Evolutionary conservation across 2,113 vertebrate species (phyloP).

Genomic region (Chaenogobius annularis): DNA sequence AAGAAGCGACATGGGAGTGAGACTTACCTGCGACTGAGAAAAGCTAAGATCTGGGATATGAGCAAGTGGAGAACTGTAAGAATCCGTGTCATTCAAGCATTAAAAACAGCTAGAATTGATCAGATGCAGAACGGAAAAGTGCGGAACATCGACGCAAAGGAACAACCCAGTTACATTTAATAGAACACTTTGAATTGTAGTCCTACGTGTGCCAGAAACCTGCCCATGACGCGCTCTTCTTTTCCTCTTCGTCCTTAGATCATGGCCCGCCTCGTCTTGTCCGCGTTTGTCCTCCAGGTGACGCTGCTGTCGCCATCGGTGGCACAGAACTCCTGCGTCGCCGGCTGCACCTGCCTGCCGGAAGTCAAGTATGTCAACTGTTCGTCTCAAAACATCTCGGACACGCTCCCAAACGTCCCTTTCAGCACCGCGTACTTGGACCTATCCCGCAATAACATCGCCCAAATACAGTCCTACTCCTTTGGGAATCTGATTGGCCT

Average conservation of each 20-base stretch:
- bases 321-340: background rate
- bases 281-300: background rate
- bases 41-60: too few relatives aligned
- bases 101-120: too few relatives aligned
- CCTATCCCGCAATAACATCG: background rate
- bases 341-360: background rate
- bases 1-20: too few relatives aligned
- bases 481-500: background rate
- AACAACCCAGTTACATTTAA: too few relatives aligned
- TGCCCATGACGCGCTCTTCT: background rate
- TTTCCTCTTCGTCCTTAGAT: background rate
- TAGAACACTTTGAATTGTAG: too few relatives aligned
- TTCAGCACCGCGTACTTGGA: conserved; percentile 3
- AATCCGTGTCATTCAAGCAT: too few relatives aligned
- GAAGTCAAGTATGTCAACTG: conserved; percentile 8
- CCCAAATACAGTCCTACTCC: background rate
- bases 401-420: background rate
- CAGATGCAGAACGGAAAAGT: too few relatives aligned
- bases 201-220: too few relatives aligned
- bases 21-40: too few relatives aligned
- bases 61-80: too few relatives aligned
- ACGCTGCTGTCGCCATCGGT: background rate
- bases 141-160: too few relatives aligned
- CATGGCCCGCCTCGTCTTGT: background rate
- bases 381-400: background rate